Evolutionary conservation across 2,797 vertebrate species (phyloP), one percentile per base, ranked within the genome.

Genomic region (Lindbergichthys nudifrons): DNA sequence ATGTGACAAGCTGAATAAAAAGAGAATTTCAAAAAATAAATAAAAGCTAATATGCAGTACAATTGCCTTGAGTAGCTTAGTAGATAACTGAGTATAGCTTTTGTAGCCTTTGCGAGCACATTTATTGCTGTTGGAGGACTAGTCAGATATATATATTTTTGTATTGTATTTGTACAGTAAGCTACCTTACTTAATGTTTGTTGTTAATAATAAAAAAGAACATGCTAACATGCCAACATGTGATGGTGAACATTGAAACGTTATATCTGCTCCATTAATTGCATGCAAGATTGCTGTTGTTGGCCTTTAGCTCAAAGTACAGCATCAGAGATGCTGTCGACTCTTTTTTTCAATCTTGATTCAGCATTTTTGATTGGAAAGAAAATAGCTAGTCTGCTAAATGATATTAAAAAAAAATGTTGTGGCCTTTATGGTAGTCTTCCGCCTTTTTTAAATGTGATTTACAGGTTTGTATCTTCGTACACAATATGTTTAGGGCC

Each of bases 401-500:
- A 39, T 45, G 7, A 36, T 36, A 36, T 36, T 7, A 36, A 36
- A 23, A 3, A 26, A 23, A 23, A 23, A 18, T 30, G 3, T 4
- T 63, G 18, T 13, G 30, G 3, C 32, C 3, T 6, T 46, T 21
- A 15, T 21, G 42, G 6, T 50, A 12, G 10, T 8, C 32, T 32
- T 8, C 32, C 2, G 1, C n/a, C 5, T 57, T 59, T n/a, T 52
- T n/a, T 52, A 56, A 41, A 39, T 50, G 15, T 7, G 16, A 64
- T 69, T 70, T 59, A 23, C 51, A 23, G 19, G 18, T 12, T 10
- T 48, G 62, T 54, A 2, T 45, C 18, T 13, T 65, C 8, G 18
- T 50, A 26, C 19, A 18, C 43, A 65, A 6, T 63, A 46, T 46
- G 32, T 57, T 63, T 12, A 59, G 18, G 79, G 50, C 41, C 71